phyloP scores from a whole-genome alignment of 2,797 vertebrate genomes.

The Gymnocypris eckloni region DNA sequence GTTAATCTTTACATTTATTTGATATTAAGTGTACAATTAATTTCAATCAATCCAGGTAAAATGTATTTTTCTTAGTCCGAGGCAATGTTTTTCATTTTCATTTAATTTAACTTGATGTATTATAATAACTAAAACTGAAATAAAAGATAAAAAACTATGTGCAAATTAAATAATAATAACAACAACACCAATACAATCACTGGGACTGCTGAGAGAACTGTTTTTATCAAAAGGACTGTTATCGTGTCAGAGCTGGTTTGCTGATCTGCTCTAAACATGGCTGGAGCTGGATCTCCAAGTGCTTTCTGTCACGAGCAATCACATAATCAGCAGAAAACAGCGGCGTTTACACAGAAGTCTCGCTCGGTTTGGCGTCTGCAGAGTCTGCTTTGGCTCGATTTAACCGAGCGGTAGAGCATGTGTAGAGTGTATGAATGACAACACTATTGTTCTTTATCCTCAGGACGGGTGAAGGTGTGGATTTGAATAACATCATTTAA shows the following conservation, averaged over 20 bases:
- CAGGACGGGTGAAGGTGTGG: constrained; percentile 15
- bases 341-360: constrained; percentile 13
- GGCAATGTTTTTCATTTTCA: background rate
- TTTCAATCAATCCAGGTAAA: background rate
- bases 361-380: constrained; percentile 20
- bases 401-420: constrained; percentile 19
- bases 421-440: constrained; percentile 40
- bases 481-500: constrained; percentile 51
- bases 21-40: background rate
- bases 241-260: constrained; percentile 16
- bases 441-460: constrained; percentile 38
- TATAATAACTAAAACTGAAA: background rate
- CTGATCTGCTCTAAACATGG: constrained; percentile 4
- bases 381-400: constrained; percentile 31
- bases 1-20: background rate
- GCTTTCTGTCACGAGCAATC: constrained; percentile 43
- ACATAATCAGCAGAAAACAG: constrained; percentile 41
- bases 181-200: background rate
- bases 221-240: constrained; percentile 31
- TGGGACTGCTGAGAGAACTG: background rate
- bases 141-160: no score
- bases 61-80: no score
- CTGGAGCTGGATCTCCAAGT: constrained; percentile 25
- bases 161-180: no score
- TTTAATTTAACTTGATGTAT: background rate